Conservation (phyloP, 2,888 invertebrate species). For the Coleophora flavipennella region DNA sequence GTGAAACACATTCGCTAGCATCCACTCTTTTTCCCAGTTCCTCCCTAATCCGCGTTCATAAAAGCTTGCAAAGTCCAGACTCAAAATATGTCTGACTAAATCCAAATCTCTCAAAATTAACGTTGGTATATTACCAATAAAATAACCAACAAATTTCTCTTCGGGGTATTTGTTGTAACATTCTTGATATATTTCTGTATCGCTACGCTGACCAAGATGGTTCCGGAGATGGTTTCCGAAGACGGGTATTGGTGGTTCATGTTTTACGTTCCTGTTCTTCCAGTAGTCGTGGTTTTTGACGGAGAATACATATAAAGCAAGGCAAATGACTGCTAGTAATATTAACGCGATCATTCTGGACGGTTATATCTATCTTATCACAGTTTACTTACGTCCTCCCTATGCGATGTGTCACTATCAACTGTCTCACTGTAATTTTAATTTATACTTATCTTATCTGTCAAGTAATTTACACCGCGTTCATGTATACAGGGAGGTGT, state of each 20-base stretch:
- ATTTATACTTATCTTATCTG: no score
- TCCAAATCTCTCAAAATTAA: constrained; percentile 25
- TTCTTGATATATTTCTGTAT: constrained; percentile 16
- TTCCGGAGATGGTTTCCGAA: constrained; percentile 16
- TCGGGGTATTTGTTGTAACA: constrained; percentile 20
- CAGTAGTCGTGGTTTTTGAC: constrained; percentile 21
- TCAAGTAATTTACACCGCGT: no score
- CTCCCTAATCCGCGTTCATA: constrained; percentile 20
- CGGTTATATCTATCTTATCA: no score
- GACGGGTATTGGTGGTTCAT: constrained; percentile 20
- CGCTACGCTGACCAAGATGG: constrained; percentile 14
- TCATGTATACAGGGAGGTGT: no score
- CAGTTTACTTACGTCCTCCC: no score
- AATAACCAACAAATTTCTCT: constrained; percentile 26
- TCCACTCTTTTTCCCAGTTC: constrained; percentile 20
- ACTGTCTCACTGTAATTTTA: not conserved
- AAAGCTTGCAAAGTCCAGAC: constrained; percentile 26
- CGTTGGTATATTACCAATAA: constrained; percentile 17
- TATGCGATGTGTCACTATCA: not conserved
- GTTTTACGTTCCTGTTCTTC: constrained; percentile 18
- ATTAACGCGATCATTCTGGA: no score
- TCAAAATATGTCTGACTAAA: constrained; percentile 21
- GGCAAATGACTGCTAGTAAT: not conserved
- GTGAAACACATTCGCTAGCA: constrained; percentile 26
- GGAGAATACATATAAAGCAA: constrained; percentile 11